Evolutionary conservation across 2,113 vertebrate species (phyloP).

Genomic region (Formicarius rufipectus): DNA sequence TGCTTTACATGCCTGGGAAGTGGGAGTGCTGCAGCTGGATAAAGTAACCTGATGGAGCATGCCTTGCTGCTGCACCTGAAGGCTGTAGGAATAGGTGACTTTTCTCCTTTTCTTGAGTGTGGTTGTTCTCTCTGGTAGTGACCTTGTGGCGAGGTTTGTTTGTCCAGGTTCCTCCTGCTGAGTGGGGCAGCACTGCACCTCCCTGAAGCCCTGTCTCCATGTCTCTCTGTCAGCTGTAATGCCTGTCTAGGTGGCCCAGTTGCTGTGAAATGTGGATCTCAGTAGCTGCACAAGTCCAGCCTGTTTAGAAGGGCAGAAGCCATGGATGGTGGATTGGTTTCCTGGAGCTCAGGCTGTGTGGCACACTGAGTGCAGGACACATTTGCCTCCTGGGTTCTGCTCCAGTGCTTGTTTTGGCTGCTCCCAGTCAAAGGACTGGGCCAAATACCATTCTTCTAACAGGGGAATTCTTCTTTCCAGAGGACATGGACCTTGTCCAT

Average conservation of each 20-base stretch:
- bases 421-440: background rate
- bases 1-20: constrained; percentile 66
- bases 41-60: constrained; percentile 65
- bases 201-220: background rate
- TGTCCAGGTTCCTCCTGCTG: constrained; percentile 41
- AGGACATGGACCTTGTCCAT: background rate
- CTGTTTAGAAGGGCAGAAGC: constrained; percentile 24
- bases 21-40: constrained; percentile 68
- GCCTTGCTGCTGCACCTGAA: constrained; percentile 65
- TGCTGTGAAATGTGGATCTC: background rate
- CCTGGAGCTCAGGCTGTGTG: background rate
- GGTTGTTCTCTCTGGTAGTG: constrained; percentile 52
- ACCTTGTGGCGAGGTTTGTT: constrained; percentile 49
- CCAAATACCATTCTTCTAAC: background rate
- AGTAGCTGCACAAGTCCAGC: background rate
- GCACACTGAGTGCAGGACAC: background rate
- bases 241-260: background rate
- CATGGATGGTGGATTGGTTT: background rate
- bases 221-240: constrained; percentile 39
- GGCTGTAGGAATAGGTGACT: constrained; percentile 71
- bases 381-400: background rate
- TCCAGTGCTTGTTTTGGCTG: background rate
- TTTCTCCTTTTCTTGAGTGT: constrained; percentile 63
- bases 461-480: background rate
- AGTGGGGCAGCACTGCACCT: background rate